Evolutionary conservation across 2,113 vertebrate species (phyloP).

Genomic region (Charadrius vociferus): DNA sequence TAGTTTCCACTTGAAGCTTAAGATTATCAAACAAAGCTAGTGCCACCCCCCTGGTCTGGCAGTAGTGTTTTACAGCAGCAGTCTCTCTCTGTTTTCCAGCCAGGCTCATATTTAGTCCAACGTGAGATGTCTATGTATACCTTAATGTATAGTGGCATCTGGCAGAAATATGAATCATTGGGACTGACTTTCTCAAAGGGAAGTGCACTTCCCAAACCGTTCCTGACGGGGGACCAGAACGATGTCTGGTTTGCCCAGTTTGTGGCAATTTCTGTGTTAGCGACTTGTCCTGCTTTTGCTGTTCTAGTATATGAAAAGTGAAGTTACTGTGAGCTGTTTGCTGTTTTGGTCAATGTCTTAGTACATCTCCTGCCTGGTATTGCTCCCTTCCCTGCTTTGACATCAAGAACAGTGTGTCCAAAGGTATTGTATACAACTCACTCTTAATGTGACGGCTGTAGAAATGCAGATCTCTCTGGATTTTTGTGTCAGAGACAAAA

Average conservation of each 20-base stretch:
- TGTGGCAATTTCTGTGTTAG: not conserved
- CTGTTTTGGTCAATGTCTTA: not conserved
- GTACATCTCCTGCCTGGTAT: not conserved
- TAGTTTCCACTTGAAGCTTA: not conserved
- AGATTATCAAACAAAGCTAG: not conserved
- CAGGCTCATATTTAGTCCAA: not conserved
- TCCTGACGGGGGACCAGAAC: not conserved
- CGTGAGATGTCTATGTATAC: not conserved
- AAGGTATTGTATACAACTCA: not conserved
- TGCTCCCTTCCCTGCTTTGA: not conserved
- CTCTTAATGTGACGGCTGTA: not conserved
- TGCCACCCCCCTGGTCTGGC: not conserved
- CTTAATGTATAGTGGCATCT: conserved; percentile 40
- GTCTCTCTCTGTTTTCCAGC: not conserved
- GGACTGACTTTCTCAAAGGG: conserved; percentile 7
- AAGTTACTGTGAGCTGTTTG: not conserved
- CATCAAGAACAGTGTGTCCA: not conserved
- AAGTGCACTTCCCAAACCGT: not conserved
- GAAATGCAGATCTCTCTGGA: not conserved
- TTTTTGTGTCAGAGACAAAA: not conserved
- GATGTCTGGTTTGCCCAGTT: not conserved
- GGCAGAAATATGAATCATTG: conserved; percentile 17
- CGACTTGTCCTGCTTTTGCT: not conserved
- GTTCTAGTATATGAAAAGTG: not conserved
- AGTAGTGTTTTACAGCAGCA: not conserved